phyloP scores from a whole-genome alignment of 2,888 invertebrate genomes.

The Dorcus parallelipipedus region DNA sequence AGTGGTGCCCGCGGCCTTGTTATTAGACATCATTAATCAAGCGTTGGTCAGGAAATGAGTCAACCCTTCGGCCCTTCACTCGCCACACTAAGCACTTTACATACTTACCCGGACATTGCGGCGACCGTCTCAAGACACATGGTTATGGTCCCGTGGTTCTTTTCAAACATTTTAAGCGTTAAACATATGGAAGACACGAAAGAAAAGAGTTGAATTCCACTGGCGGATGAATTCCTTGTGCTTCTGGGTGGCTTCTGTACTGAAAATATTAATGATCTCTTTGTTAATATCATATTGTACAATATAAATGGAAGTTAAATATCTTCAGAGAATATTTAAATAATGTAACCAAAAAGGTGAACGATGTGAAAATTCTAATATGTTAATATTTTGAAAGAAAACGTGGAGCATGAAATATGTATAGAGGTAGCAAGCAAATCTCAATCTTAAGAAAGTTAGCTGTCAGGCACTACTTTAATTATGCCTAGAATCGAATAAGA shows the following conservation, averaged over 20 bases:
- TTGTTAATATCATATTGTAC: too few relatives aligned
- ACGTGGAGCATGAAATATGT: too few relatives aligned
- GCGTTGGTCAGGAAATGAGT: constrained; percentile 51
- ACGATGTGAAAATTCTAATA: too few relatives aligned
- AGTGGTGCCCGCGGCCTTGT: constrained; percentile 39
- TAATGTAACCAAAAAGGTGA: too few relatives aligned
- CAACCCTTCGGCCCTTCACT: constrained; percentile 49
- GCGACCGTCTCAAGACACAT: constrained; percentile 33
- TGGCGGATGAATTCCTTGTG: constrained; percentile 15
- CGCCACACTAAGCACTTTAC: constrained; percentile 34
- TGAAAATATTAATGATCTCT: constrained; percentile 18
- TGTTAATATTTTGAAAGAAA: too few relatives aligned
- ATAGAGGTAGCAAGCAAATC: too few relatives aligned
- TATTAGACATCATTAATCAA: constrained; percentile 52
- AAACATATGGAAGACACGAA: constrained; percentile 28
- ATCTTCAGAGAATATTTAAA: too few relatives aligned
- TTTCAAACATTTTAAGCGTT: constrained; percentile 37
- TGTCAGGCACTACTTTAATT: too few relatives aligned
- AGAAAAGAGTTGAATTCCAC: constrained; percentile 16
- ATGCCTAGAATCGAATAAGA: too few relatives aligned
- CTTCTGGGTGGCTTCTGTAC: constrained; percentile 33
- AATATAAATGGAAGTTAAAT: too few relatives aligned
- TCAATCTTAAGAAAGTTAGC: too few relatives aligned
- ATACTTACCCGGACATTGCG: constrained; percentile 34
- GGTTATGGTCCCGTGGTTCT: constrained; percentile 34